phyloP scores from a whole-genome alignment of 2,888 invertebrate species.

The Crioceris asparagi region DNA sequence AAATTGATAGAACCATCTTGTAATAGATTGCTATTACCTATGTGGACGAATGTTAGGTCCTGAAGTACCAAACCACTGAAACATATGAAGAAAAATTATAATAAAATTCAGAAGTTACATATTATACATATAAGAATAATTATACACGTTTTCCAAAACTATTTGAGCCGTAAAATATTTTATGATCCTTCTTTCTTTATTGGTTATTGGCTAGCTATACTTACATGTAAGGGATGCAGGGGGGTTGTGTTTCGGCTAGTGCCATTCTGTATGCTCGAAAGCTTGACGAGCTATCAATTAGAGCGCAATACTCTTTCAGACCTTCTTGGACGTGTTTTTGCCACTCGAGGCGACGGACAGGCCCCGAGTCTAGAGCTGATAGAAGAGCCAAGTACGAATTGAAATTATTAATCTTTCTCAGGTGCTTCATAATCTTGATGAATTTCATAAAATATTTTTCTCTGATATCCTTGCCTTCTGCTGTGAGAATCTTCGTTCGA shows the following conservation, averaged over 20 bases:
- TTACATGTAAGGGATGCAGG: constrained; percentile 99
- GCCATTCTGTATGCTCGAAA: constrained; percentile 95
- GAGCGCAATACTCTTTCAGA: constrained; percentile 85
- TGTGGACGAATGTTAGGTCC: constrained; percentile 97
- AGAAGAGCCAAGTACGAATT: constrained; percentile 95
- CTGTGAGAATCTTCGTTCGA: constrained; percentile 82
- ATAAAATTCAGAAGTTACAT: no score
- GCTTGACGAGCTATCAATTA: constrained; percentile 96
- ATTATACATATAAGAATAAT: no score
- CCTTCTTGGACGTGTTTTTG: constrained; percentile 85
- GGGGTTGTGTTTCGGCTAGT: constrained; percentile 88
- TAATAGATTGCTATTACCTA: constrained; percentile 87
- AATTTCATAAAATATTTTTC: constrained; percentile 92
- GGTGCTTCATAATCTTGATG: constrained; percentile 96
- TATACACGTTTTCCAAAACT: no score
- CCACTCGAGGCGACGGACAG: constrained; percentile 86
- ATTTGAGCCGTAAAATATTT: no score
- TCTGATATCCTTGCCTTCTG: constrained; percentile 82
- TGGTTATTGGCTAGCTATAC: no score
- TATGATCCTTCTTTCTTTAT: no score
- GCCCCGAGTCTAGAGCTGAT: constrained; percentile 94
- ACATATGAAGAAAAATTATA: no score
- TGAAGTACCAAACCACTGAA: constrained; percentile 91
- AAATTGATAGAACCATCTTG: constrained; percentile 86
- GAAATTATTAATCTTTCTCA: constrained; percentile 95